Evolutionary conservation across 1,140 invertebrate species (phyloP).

Genomic region (Drosophila funebris): DNA sequence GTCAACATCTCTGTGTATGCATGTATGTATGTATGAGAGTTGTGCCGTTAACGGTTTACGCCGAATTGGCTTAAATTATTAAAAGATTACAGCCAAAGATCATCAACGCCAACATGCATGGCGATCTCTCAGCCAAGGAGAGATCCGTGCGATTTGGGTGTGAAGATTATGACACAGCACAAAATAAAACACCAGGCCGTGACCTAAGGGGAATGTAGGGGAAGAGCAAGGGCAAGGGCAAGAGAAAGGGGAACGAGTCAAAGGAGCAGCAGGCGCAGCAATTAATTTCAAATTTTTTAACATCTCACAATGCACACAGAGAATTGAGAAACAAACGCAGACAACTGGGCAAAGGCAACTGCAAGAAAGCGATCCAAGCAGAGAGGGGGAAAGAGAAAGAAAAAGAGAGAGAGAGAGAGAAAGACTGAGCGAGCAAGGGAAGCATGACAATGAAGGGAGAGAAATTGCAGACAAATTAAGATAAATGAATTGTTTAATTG

Average conservation of each 20-base stretch:
- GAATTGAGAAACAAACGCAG: conserved; percentile 9
- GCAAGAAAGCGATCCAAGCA: conserved; percentile 27
- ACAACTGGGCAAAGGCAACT: conserved; percentile 48
- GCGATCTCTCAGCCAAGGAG: conserved; percentile 26
- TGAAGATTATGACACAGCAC: conserved; percentile 81
- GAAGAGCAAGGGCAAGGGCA: background rate
- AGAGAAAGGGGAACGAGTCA: conserved; percentile 3
- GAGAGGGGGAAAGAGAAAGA: background rate
- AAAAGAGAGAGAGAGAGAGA: background rate
- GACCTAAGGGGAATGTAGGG: conserved; percentile 18
- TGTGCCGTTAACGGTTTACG: conserved; percentile 73
- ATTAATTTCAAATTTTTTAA: conserved; percentile 79
- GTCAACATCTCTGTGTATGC: conserved; percentile 20
- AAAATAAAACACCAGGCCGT: conserved; percentile 48
- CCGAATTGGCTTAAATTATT: conserved; percentile 82
- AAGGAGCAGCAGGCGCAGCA: conserved; percentile 53
- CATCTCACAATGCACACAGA: conserved; percentile 31
- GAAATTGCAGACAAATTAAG: conserved; percentile 80
- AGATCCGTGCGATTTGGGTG: conserved; percentile 62
- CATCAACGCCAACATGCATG: conserved; percentile 49
- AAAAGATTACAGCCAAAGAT: conserved; percentile 78
- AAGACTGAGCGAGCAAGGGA: background rate
- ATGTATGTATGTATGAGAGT: background rate
- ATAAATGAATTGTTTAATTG: conserved; percentile 81
- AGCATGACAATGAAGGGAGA: background rate